Evolutionary conservation across 1,140 invertebrate species (phyloP).

Genomic region (Diorhabda sublineata): DNA sequence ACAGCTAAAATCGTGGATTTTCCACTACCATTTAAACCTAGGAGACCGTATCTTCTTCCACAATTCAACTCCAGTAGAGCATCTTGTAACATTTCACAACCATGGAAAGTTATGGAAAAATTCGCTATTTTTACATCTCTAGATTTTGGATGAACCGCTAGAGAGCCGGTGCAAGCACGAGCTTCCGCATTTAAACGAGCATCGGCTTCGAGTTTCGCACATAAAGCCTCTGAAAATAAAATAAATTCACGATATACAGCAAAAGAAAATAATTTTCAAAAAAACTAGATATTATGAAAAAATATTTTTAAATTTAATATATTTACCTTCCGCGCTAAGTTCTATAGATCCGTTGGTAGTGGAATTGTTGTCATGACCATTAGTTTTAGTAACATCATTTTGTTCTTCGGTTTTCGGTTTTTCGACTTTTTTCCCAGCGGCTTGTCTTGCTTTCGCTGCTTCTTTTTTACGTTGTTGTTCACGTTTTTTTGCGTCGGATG

Average conservation of each 20-base stretch:
- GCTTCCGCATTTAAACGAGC: conserved; percentile 89
- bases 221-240: conserved; percentile 68
- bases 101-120: conserved; percentile 97
- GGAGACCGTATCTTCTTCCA: conserved; percentile 91
- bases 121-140: conserved; percentile 96
- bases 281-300: too few species aligned
- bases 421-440: conserved; percentile 61
- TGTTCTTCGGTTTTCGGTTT: conserved; percentile 54
- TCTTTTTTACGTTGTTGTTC: conserved; percentile 97
- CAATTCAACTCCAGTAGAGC: conserved; percentile 96
- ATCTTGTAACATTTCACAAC: conserved; percentile 91
- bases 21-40: conserved; percentile 96
- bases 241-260: background rate
- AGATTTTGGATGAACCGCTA: conserved; percentile 91
- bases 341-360: conserved; percentile 47
- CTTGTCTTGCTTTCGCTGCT: conserved; percentile 73
- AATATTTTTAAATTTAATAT: background rate
- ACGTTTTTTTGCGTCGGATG: conserved; percentile 96
- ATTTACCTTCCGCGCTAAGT: conserved; percentile 52
- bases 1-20: conserved; percentile 92
- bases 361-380: conserved; percentile 29
- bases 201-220: conserved; percentile 84
- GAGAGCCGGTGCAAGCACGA: conserved; percentile 87
- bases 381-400: conserved; percentile 48
- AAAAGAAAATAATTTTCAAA: background rate